Evolutionary conservation across 2,113 vertebrate genomes (phyloP), one percentile per base, ranked within the genome.

Genomic region (Hippolais icterina): DNA sequence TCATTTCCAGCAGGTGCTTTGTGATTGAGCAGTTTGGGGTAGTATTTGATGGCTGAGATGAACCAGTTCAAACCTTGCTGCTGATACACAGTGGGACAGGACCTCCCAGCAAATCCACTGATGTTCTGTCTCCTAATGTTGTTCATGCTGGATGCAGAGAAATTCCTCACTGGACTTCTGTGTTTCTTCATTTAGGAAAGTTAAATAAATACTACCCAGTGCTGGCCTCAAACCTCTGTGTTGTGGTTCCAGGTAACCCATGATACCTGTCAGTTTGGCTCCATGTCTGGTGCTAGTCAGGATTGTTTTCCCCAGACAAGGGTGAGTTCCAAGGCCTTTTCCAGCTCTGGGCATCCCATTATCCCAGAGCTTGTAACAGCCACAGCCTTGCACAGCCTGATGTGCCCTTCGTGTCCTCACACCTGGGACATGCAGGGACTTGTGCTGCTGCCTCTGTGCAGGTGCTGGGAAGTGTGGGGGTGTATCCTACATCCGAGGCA

Each of bases 371-470:
- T 5, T 70, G 28, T 15, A 14, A 28, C 1, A 2, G 35, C 11
- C 29, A 11, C 33, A 33, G 31, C 8, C 3, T 46, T 39, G 8
- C 52, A 2, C 27, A 12, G 85, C 20, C 80, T 8, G 9, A 42
- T 0, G 3, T 23, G 39, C 8, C 33, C 59, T 69, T 18, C 0
- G 0, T 6, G 1, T 54, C 70, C 47, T 25, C 47, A 27, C 1
- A 0, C 11, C 29, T 46, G 54, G 54, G 56, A 74, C 19, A 11
- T 1, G 6, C 50, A 42, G 90, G 59, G 29, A 12, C 21, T 64
- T 39, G 5, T 39, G 53, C 35, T 66, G 31, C 64, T 17, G 72
- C 13, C 33, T 47, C 35, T 47, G 21, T 41, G 61, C 42, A n/a
- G 56, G 4, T 76, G 63, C 54, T n/a, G 37, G 41, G 5, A 75